These are phyloP conservation scores for Perca schrenkii DNA, from an alignment of 2,113 vertebrate genomes.

Conservation along the genomic window DNA sequence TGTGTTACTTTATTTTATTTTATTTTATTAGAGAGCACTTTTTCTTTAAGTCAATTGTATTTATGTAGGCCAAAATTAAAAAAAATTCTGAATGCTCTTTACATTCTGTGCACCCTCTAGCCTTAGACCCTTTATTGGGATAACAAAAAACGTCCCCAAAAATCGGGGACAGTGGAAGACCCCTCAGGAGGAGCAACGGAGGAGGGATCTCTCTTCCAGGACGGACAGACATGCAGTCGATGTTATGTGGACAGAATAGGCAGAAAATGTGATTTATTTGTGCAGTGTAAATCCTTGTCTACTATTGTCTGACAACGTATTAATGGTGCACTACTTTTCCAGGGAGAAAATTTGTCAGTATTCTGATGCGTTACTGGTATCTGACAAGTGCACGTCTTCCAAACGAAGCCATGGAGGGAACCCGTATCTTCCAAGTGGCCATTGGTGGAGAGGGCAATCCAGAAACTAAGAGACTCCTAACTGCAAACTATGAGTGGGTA, in stretches of 20 bases:
- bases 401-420: conserved; percentile 82
- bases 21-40: too few relatives aligned
- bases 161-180: background rate
- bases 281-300: background rate
- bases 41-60: too few relatives aligned
- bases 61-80: too few relatives aligned
- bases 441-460: conserved; percentile 82
- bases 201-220: background rate
- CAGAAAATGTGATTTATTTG: too few relatives aligned
- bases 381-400: conserved; percentile 89
- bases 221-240: background rate
- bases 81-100: too few relatives aligned
- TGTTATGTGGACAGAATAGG: background rate
- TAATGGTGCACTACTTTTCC: conserved; percentile 33
- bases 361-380: conserved; percentile 98
- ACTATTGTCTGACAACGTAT: background rate
- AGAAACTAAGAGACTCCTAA: conserved; percentile 90
- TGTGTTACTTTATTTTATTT: too few relatives aligned
- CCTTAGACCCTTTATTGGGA: too few relatives aligned
- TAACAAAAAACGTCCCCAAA: too few relatives aligned
- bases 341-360: conserved; percentile 95
- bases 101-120: too few relatives aligned
- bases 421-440: conserved; percentile 86
- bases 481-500: conserved; percentile 94
- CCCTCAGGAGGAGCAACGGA: background rate